Evolutionary conservation across 1,140 invertebrate species (phyloP), one percentile per base, ranked within the genome.

Genomic region (Berghia stephanieae): DNA sequence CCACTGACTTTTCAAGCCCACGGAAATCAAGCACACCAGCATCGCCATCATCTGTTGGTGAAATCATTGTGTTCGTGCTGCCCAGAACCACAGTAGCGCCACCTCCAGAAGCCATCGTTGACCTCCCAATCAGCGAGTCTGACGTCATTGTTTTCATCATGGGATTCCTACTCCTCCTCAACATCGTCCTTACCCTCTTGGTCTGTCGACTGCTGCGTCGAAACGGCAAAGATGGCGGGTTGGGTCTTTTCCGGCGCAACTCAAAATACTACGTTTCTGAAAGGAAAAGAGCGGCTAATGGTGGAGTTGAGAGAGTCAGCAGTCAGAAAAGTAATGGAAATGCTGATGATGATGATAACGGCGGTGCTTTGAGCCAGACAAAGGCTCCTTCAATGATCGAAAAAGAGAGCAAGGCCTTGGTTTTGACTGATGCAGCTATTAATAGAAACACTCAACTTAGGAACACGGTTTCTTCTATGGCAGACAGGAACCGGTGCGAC

Each of bases 91-190:
- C 36, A 16, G 40, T 43, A 3, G 2, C 43, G 3, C 5, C 18
- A 16, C 1, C 42, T 34, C 68, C 68, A 36, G 68, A 44, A 27
- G 16, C 42, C 24, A 46, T 70, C 43, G 43, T 46, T 16, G 46
- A 24, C 34, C 34, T 70, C 27, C 68, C 68, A 6, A 4, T 70
- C 1, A 46, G 68, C 24, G 18, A 40, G 16, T 70, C 68, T 5
- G 68, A 70, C 43, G 46, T 70, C 38, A 70, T 70, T 70, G 68
- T 70, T 34, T 70, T 70, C 46, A 46, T 70, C 21, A 27, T 70
- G 34, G 68, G 68, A 10, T 18, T 70, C 5, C 43, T 70, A 46
- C 68, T 70, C 43, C 68, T 70, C 18, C 43, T 70, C 3, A 70
- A 70, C 27, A 6, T 70, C 18, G 68, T 40, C 24, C 27, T 70